phyloP scores from a whole-genome alignment of 2,113 vertebrate species.

The Notarius quadriscutis region DNA sequence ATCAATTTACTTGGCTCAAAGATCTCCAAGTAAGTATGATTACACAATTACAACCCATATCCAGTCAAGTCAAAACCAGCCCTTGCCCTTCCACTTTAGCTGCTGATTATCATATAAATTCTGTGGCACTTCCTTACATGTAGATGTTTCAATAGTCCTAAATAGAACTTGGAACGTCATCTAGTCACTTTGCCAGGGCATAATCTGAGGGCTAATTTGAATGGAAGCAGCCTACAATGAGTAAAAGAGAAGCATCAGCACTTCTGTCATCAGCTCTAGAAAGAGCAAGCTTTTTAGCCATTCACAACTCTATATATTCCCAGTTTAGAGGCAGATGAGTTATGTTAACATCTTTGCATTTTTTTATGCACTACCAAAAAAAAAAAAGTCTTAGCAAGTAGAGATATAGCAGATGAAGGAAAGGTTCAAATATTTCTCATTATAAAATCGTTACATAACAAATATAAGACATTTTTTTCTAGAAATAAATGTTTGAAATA shows the following conservation, averaged over 20 bases:
- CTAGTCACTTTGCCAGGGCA: constrained; percentile 53
- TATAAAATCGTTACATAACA: background rate
- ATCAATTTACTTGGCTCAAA: background rate
- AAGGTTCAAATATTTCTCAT: background rate
- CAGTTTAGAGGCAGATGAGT: background rate
- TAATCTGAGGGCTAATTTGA: constrained; percentile 52
- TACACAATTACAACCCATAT: background rate
- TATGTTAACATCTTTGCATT: background rate
- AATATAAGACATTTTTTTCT: background rate
- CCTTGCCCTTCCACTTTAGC: background rate
- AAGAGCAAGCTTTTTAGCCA: constrained; percentile 60
- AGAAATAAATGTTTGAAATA: background rate
- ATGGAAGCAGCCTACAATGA: constrained; percentile 30
- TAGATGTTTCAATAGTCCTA: constrained; percentile 66
- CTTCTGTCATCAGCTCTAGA: constrained; percentile 60
- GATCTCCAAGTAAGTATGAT: background rate
- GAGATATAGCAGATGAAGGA: background rate
- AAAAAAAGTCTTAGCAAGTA: background rate
- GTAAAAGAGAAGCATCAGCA: constrained; percentile 67
- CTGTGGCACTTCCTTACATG: constrained; percentile 55
- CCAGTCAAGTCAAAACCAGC: background rate
- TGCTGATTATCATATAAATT: background rate
- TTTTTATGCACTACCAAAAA: background rate
- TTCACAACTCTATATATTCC: constrained; percentile 16
- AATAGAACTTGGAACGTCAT: constrained; percentile 56